Conservation (phyloP, 2,797 vertebrate genomes). For the Sebastes oblongus region DNA sequence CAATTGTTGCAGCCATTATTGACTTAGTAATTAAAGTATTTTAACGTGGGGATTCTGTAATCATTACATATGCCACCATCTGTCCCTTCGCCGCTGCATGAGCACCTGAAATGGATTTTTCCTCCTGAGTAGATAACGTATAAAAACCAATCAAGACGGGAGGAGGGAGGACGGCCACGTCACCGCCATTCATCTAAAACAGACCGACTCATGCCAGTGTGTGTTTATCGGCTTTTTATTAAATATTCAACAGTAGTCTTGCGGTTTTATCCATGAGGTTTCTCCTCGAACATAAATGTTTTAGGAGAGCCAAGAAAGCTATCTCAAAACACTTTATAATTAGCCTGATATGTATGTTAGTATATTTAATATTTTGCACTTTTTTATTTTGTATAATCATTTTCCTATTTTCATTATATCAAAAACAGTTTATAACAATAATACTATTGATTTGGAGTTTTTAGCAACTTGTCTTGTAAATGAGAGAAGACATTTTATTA, state of each 20-base stretch:
- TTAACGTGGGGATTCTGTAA: constrained; percentile 99
- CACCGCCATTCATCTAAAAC: constrained; percentile 30
- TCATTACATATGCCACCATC: constrained; percentile 97
- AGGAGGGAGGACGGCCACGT: constrained; percentile 6
- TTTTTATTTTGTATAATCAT: background rate
- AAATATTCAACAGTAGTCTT: background rate
- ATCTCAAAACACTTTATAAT: background rate
- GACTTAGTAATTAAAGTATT: constrained; percentile 99
- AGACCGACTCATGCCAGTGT: background rate
- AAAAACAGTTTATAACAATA: background rate
- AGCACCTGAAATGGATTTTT: constrained; percentile 83
- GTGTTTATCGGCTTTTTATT: background rate
- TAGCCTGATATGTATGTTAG: rapidly evolving
- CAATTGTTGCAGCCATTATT: constrained; percentile 96
- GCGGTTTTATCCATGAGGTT: background rate
- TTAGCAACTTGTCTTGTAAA: background rate
- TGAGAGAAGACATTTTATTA: background rate
- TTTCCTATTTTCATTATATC: background rate
- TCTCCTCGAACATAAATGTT: too few species aligned
- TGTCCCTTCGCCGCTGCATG: constrained; percentile 84
- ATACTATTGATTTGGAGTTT: background rate
- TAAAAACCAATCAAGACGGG: constrained; percentile 58
- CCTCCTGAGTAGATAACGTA: constrained; percentile 77
- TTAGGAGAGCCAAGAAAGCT: background rate
- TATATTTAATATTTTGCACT: background rate